These are phyloP conservation scores for Gallinago media DNA, from an alignment of 2,113 vertebrate genomes.

Conservation along the genomic window DNA sequence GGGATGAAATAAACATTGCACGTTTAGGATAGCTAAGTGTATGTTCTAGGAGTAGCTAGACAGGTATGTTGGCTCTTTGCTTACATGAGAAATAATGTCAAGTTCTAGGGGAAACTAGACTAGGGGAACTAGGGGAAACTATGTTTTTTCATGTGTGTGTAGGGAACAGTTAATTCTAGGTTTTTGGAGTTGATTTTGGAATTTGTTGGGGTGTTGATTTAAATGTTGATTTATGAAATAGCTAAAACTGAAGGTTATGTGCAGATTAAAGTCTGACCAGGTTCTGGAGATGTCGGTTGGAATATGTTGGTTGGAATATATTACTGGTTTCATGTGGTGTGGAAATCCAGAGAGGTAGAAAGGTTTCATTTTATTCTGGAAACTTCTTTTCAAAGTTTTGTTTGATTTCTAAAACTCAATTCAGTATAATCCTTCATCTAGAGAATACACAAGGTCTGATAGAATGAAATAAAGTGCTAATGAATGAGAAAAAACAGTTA, in stretches of 20 bases:
- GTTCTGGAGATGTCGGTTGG: background rate
- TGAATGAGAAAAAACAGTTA: background rate
- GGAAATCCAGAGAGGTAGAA: background rate
- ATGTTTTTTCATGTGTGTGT: background rate
- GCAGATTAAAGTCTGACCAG: background rate
- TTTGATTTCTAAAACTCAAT: background rate
- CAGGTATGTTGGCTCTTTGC: background rate
- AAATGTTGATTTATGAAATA: background rate
- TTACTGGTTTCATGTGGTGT: background rate
- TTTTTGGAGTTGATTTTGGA: background rate
- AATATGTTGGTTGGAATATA: background rate
- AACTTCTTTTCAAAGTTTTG: background rate
- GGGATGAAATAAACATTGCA: background rate
- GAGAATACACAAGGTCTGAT: background rate
- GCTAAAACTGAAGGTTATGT: background rate
- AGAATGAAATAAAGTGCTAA: background rate
- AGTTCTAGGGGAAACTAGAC: background rate
- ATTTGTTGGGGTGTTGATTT: background rate
- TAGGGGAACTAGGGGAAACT: too few species aligned
- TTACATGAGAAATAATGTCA: background rate
- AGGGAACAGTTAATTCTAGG: background rate
- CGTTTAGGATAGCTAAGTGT: background rate
- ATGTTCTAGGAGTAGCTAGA: background rate
- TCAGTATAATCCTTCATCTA: background rate
- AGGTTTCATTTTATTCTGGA: background rate